phyloP scores from a whole-genome alignment of 2,888 invertebrate species.

The Agrochola circellaris region DNA sequence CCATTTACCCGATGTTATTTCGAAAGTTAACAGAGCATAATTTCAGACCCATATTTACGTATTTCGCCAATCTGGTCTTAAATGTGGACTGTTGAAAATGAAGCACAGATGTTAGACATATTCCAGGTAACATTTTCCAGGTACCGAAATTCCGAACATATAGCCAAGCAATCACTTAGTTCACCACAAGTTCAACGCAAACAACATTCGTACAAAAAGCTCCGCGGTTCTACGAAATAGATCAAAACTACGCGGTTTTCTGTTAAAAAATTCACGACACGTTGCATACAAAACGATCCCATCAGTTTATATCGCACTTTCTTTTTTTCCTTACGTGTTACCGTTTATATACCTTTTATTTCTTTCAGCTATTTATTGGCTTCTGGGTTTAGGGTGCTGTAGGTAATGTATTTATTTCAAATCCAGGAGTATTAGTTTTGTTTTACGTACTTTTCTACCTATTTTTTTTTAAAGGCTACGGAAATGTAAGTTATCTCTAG shows the following conservation, averaged over 20 bases:
- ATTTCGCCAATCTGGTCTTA: slow-evolving; percentile 18
- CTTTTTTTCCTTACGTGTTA: slow-evolving; percentile 57
- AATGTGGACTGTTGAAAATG: slow-evolving; percentile 26
- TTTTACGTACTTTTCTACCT: neutral
- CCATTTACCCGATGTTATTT: slow-evolving; percentile 36
- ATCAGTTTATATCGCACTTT: slow-evolving; percentile 70
- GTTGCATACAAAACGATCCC: slow-evolving; percentile 67
- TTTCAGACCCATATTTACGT: slow-evolving; percentile 43
- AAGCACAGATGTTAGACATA: slow-evolving; percentile 30
- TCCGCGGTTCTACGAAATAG: slow-evolving; percentile 53
- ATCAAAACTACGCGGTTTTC: slow-evolving; percentile 64
- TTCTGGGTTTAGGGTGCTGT: slow-evolving; percentile 5
- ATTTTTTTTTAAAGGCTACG: too few species aligned
- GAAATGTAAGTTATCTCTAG: too few species aligned
- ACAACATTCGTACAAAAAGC: slow-evolving; percentile 58
- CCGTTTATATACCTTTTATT: slow-evolving; percentile 61
- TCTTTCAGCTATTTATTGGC: slow-evolving; percentile 60
- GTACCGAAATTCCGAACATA: slow-evolving; percentile 44
- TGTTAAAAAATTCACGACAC: slow-evolving; percentile 68
- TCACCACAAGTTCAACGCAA: slow-evolving; percentile 57
- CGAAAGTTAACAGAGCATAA: slow-evolving; percentile 30
- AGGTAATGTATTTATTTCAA: slow-evolving; percentile 20
- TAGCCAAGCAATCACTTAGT: slow-evolving; percentile 67
- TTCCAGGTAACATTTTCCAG: slow-evolving; percentile 29
- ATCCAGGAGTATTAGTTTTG: neutral